Evolutionary conservation across 1,140 invertebrate genomes (phyloP).

Genomic region (Homarus americanus): DNA sequence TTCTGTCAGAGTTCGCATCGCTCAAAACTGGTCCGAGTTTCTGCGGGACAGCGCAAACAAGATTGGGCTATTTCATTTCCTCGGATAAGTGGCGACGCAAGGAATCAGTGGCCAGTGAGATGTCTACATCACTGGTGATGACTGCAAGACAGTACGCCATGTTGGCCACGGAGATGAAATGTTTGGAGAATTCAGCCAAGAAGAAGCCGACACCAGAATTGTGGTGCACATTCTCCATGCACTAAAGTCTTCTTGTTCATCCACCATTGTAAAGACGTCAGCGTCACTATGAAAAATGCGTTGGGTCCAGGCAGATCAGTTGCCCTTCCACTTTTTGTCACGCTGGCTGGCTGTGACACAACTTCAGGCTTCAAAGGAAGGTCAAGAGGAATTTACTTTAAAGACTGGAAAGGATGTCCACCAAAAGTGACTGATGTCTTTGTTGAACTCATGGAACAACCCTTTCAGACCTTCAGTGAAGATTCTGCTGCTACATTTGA

Average conservation of each 20-base stretch:
- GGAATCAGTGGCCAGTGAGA: background rate
- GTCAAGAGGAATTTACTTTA: too few relatives aligned
- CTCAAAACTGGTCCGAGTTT: background rate
- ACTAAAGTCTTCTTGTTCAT: background rate
- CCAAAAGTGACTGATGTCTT: too few relatives aligned
- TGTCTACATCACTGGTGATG: constrained; percentile 9
- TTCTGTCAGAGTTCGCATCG: background rate
- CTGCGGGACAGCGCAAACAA: constrained; percentile 2
- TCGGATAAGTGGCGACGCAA: background rate
- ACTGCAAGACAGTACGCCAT: background rate
- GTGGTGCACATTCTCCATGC: constrained; percentile 20
- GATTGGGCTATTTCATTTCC: background rate
- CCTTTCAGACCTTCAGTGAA: too few relatives aligned
- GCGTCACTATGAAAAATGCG: too few relatives aligned
- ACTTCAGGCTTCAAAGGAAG: too few relatives aligned
- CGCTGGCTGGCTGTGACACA: too few relatives aligned
- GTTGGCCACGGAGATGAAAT: constrained; percentile 3
- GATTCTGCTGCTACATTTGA: too few relatives aligned
- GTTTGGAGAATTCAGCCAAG: background rate
- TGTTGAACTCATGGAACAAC: too few relatives aligned
- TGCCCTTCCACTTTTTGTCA: too few relatives aligned
- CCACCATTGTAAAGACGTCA: too few relatives aligned
- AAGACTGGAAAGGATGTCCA: too few relatives aligned
- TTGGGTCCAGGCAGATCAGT: too few relatives aligned
- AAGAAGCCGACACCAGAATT: constrained; percentile 23